Conservation (phyloP, 2,113 vertebrate genomes). For the Passer montanus region DNA sequence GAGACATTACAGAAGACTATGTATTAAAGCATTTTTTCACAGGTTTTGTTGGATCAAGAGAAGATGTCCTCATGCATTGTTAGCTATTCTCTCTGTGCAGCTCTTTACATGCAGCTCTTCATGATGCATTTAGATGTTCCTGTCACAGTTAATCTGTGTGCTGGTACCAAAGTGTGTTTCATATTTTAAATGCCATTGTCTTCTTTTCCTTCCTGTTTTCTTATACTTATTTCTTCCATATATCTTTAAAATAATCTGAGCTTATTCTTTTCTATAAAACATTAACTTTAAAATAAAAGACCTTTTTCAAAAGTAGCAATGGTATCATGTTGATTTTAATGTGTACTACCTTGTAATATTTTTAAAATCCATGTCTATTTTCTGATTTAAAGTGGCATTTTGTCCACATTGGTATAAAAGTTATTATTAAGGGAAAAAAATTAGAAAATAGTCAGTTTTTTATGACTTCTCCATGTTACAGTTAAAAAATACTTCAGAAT, state of each 20-base stretch:
- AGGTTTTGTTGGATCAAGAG: conserved; percentile 2
- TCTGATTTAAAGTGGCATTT: background rate
- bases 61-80: background rate
- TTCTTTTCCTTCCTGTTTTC: background rate
- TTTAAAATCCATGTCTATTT: background rate
- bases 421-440: background rate
- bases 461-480: background rate
- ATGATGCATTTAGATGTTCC: background rate
- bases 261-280: background rate
- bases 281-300: background rate
- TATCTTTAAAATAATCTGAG: background rate
- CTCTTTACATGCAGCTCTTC: background rate
- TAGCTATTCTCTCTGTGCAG: background rate
- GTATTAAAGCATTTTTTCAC: background rate
- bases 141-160: conserved; percentile 11
- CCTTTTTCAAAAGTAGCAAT: background rate
- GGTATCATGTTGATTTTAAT: background rate
- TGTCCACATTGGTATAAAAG: background rate
- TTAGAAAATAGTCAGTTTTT: background rate
- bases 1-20: background rate
- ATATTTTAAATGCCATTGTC: background rate
- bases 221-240: background rate
- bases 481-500: background rate
- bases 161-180: background rate
- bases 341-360: background rate